Evolutionary conservation across 2,113 vertebrate genomes (phyloP).

Genomic region (Oncorhynchus keta): DNA sequence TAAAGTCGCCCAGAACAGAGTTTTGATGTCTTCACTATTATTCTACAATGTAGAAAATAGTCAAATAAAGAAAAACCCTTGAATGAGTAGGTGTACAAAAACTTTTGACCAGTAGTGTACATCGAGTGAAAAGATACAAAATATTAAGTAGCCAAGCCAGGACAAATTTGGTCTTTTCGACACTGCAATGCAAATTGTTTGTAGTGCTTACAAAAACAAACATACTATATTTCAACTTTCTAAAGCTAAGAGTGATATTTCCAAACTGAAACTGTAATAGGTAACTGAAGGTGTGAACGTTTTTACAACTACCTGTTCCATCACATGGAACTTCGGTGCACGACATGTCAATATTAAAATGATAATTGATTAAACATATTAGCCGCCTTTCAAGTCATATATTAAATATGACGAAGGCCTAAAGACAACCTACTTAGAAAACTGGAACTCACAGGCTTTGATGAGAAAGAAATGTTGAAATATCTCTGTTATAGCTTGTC

Average conservation of each 20-base stretch:
- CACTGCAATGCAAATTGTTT: background rate
- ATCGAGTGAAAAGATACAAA: background rate
- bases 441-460: too few species aligned
- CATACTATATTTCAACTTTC: background rate
- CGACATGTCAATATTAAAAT: slow-evolving; percentile 15
- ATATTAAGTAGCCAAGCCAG: background rate
- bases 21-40: too few species aligned
- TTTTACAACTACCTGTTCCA: slow-evolving; percentile 27
- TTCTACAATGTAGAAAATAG: too few species aligned
- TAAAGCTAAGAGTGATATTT: background rate
- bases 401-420: slow-evolving; percentile 27
- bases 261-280: slow-evolving; percentile 39
- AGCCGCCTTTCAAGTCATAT: slow-evolving; percentile 17
- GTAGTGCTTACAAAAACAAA: background rate
- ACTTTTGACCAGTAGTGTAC: too few species aligned
- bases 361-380: slow-evolving; percentile 44
- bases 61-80: too few species aligned
- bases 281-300: slow-evolving; percentile 54
- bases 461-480: too few species aligned
- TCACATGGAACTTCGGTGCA: background rate
- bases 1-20: too few species aligned
- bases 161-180: background rate
- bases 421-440: background rate
- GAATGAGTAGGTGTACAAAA: too few species aligned
- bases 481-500: too few species aligned